Evolutionary conservation across 2,797 vertebrate species (phyloP).

Genomic region (Epinephelus awoara): DNA sequence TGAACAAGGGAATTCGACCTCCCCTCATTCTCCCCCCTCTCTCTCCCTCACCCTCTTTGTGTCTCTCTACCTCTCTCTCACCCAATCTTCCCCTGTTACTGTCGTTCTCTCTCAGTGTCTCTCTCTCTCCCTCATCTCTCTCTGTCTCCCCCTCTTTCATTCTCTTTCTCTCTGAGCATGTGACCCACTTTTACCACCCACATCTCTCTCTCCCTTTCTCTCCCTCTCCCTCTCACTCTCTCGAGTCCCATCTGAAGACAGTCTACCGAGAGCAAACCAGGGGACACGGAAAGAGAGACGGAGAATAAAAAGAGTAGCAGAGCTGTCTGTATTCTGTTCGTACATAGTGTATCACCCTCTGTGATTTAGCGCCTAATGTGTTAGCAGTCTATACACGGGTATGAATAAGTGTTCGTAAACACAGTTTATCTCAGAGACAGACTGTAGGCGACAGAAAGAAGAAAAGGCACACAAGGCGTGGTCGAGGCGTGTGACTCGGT

Average conservation of each 20-base stretch:
- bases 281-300: conserved; percentile 65
- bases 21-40: conserved; percentile 46
- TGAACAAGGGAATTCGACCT: conserved; percentile 86
- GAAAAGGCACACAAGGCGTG: conserved; percentile 10
- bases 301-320: conserved; percentile 65
- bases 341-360: conserved; percentile 36
- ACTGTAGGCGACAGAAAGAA: neutral
- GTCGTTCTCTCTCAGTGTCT: conserved; percentile 71
- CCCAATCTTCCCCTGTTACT: conserved; percentile 58
- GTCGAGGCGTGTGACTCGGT: conserved; percentile 28
- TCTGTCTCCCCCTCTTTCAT: conserved; percentile 45
- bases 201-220: conserved; percentile 60
- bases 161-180: conserved; percentile 75
- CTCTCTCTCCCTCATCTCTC: conserved; percentile 55
- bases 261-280: conserved; percentile 80
- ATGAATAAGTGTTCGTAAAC: conserved; percentile 52
- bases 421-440: conserved; percentile 33
- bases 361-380: conserved; percentile 45
- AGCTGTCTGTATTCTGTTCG: conserved; percentile 39
- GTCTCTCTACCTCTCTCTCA: conserved; percentile 50
- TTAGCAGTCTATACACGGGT: conserved; percentile 35
- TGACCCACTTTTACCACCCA: conserved; percentile 86
- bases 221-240: conserved; percentile 45
- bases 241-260: conserved; percentile 84
- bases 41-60: conserved; percentile 46